Evolutionary conservation across 2,888 invertebrate genomes (phyloP), one percentile per base, ranked within the genome.

Genomic region (Hypselothyrea guttata): DNA sequence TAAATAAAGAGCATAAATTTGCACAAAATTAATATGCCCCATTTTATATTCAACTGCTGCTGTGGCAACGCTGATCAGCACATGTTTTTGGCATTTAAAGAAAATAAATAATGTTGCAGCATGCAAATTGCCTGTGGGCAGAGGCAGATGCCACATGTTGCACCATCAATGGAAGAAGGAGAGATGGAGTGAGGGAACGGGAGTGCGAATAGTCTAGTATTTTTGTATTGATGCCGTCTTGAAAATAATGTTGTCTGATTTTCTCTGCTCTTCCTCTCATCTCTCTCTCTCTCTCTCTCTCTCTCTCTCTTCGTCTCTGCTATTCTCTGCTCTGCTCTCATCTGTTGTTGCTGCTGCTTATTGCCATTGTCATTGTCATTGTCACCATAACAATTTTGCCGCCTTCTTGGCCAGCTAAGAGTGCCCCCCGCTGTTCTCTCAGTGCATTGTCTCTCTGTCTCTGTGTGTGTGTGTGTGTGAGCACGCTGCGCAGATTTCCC

Each of bases 351-450:
- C 9, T 30, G 51, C 47, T 46, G 67, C 55, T 30, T 35, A 48
- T 67, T 72, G 63, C 40, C 40, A 45, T 58, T 61, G 64, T 61
- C 73, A 75, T 65, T 75, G 75, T 67, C 75, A 83, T 83, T 79
- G 79, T 75, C 77, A 72, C 79, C 79, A 76, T 71, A 82, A 74
- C 78, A 78, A 81, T 81, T 78, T 78, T 71, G 68, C 65, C 74
- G 70, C 65, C 65, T 65, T 75, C 47, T 47, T 53, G 70, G 71
- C 66, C 72, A 47, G 46, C 22, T 5, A 22, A 22, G 22, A 22
- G 22, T 16, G 54, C 33, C 51, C 34, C 68, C 68, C 68, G 68
- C 68, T 69, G 68, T 34, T 70, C 40, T 55, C 51, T 60, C n/a
- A n/a, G n/a, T n/a, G 70, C 44, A 55, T 70, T 69, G 68, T 69